Percentiles rank a stretch among this genome's conserved stretches.
Conservation (phyloP, 2,797 vertebrate species). For the Schizopygopsis pylzovi region DNA sequence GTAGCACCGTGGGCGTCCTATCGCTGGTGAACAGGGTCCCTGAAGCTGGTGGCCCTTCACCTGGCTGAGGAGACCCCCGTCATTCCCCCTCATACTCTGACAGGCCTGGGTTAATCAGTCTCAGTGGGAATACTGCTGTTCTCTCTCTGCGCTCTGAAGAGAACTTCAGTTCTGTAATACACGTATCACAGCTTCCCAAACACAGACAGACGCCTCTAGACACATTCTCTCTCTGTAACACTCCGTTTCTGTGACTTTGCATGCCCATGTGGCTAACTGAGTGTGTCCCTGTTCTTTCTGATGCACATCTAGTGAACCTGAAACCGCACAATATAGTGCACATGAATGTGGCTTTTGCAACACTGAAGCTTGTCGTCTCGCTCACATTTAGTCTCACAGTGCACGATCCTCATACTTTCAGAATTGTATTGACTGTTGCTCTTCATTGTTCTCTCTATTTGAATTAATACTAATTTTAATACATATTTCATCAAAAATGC, state of each 20-base stretch:
- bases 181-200: constrained; percentile 41
- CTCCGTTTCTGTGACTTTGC: constrained; percentile 18
- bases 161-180: constrained; percentile 47
- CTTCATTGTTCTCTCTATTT: background rate
- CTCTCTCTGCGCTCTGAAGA: constrained; percentile 54
- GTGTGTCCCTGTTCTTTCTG: constrained; percentile 32
- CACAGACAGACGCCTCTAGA: constrained; percentile 36
- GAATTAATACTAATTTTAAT: background rate
- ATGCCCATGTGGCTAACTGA: constrained; percentile 1
- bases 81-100: constrained; percentile 93
- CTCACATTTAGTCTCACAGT: background rate
- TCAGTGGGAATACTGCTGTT: constrained; percentile 91
- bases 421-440: background rate
- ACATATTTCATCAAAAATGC: background rate
- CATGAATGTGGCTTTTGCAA: background rate
- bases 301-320: constrained; percentile 13
- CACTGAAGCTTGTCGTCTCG: background rate
- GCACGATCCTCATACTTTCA: background rate
- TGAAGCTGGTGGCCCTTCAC: constrained; percentile 35
- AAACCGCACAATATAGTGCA: background rate
- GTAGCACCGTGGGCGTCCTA: background rate
- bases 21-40: background rate
- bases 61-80: constrained; percentile 77
- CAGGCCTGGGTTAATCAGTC: constrained; percentile 98
- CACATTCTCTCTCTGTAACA: constrained; percentile 25